Evolutionary conservation across 2,888 invertebrate species (phyloP).

Genomic region (Galeopsomyia nigrocyanea): DNA sequence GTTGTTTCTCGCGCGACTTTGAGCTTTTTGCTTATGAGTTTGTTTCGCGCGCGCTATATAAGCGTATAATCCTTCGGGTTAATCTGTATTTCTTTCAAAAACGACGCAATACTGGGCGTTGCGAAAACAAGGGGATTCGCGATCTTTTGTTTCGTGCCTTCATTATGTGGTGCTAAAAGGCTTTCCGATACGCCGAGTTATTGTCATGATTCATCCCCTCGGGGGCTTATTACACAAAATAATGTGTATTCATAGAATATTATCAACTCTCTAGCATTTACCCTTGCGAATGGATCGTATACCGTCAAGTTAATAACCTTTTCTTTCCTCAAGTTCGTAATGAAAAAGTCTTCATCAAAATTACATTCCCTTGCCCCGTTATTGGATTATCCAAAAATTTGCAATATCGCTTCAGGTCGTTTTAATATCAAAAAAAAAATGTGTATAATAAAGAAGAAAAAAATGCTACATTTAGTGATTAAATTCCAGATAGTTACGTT

Average conservation of each 20-base stretch:
- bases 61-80: slow-evolving; percentile 19
- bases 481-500: too few relatives aligned
- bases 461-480: too few relatives aligned
- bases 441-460: too few relatives aligned
- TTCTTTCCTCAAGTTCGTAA: neutral
- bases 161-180: slow-evolving; percentile 41
- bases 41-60: neutral
- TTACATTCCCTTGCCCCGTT: neutral
- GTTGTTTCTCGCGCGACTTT: too few relatives aligned
- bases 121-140: slow-evolving; percentile 28
- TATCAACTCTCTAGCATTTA: slow-evolving; percentile 32
- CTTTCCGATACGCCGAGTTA: slow-evolving; percentile 41
- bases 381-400: too few relatives aligned
- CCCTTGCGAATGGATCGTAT: slow-evolving; percentile 1
- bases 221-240: slow-evolving; percentile 32
- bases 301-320: neutral
- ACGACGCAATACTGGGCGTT: neutral
- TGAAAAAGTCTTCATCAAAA: slow-evolving; percentile 1
- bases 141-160: slow-evolving; percentile 44
- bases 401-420: too few relatives aligned
- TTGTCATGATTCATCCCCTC: slow-evolving; percentile 36
- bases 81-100: slow-evolving; percentile 32
- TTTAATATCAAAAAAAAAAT: too few relatives aligned
- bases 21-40: neutral
- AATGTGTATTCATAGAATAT: slow-evolving; percentile 42